Evolutionary conservation across 2,888 invertebrate species (phyloP).

Genomic region (Myathropa florea): DNA sequence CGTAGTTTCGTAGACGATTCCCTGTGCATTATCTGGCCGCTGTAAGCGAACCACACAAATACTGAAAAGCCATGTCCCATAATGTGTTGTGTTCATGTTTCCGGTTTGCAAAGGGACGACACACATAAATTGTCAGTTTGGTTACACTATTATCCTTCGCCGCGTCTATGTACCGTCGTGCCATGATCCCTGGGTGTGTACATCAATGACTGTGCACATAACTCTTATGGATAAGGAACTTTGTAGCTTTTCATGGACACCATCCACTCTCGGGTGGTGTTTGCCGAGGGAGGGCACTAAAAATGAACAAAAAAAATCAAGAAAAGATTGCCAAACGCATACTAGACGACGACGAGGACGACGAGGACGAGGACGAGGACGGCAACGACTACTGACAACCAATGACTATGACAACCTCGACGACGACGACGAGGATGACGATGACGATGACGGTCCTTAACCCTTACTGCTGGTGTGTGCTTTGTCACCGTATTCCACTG

Average conservation of each 20-base stretch:
- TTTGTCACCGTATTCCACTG: constrained; percentile 19
- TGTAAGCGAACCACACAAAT: constrained; percentile 65
- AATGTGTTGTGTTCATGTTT: constrained; percentile 69
- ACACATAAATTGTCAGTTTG: constrained; percentile 64
- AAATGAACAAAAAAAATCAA: constrained; percentile 25
- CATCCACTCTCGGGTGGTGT: constrained; percentile 41
- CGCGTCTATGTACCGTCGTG: not conserved
- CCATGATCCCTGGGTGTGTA: not conserved
- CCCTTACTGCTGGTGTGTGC: constrained; percentile 63
- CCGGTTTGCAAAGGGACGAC: constrained; percentile 63
- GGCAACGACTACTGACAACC: constrained; percentile 38
- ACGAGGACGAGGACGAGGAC: not conserved
- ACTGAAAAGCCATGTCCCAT: constrained; percentile 60
- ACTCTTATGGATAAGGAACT: constrained; percentile 61
- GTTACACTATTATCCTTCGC: constrained; percentile 51
- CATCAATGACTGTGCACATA: constrained; percentile 29
- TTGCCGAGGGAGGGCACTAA: constrained; percentile 50
- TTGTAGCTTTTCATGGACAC: constrained; percentile 70
- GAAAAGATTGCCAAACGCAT: constrained; percentile 55
- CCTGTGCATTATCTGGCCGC: constrained; percentile 47
- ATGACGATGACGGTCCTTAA: constrained; percentile 72
- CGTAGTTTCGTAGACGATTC: too few relatives aligned
- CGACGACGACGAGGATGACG: constrained; percentile 16
- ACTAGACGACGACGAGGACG: constrained; percentile 40
- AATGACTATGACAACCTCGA: constrained; percentile 52